phyloP scores from a whole-genome alignment of 2,113 vertebrate genomes.

The Porphyrio hochstetteri region DNA sequence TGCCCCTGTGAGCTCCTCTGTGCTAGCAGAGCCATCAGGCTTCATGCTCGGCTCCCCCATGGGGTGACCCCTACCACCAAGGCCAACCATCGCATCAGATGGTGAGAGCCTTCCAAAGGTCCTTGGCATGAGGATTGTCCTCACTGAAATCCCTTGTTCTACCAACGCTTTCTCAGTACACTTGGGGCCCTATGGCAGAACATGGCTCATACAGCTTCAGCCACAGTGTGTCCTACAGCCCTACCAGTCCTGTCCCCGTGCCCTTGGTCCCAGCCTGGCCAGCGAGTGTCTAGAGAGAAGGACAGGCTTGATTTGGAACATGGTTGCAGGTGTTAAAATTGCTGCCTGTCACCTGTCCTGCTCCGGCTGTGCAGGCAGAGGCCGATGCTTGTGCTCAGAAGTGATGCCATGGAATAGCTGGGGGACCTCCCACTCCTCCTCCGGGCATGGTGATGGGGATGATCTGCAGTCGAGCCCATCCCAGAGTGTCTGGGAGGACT shows the following conservation, averaged over 20 bases:
- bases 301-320: not conserved
- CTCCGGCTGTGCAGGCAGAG: not conserved
- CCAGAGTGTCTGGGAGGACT: not conserved
- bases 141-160: not conserved
- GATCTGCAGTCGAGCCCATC: not conserved
- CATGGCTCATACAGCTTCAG: not conserved
- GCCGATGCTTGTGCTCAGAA: not conserved
- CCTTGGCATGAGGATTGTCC: not conserved
- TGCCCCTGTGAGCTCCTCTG: not conserved
- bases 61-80: not conserved
- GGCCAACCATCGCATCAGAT: not conserved
- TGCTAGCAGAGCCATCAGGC: not conserved
- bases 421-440: not conserved
- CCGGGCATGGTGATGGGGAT: not conserved
- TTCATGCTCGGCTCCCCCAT: not conserved
- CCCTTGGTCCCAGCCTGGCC: fast-evolving
- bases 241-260: fast-evolving
- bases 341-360: not conserved
- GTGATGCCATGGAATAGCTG: not conserved
- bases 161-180: not conserved
- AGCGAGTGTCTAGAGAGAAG: not conserved
- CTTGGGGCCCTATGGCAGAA: not conserved
- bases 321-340: not conserved
- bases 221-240: not conserved
- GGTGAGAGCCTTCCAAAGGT: not conserved